Base-by-base conservation (phyloP, 1,140 invertebrate genomes). In the Drosophila kohkoa region DNA sequence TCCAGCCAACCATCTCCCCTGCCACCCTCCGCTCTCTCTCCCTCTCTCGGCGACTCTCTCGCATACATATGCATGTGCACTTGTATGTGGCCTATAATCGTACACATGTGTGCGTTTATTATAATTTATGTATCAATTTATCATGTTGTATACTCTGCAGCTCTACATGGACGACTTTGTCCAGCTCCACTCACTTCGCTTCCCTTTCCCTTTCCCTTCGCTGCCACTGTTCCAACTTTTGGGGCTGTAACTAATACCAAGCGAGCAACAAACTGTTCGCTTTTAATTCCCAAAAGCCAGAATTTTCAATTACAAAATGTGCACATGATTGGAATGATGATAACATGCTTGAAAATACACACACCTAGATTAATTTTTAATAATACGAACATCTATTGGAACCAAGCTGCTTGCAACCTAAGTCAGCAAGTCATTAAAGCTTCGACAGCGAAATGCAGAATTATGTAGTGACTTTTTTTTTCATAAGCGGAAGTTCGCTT, bases 101-200 rank as follows among this genome's bases (percentile, higher is more conserved):
- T 66, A 46, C 64, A 38, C 71, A 75, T 48, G 58, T 86, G 69
- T 71, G 80, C 73, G 80, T 87, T 80, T 83, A 83, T 88, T 83
- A 87, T 88, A 87, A 87, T 87, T 87, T 88, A 87, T 87, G 80
- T 87, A 88, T 81, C 80, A 88, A 87, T 87, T 88, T 83, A 88
- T 87, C 83, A 87, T 88, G 73, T 60, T 75, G 49, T 69, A 13
- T 41, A 59, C 65, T 55, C 20, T 32, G 55, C 38, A 62, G n/a
- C 52, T 66, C 52, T 66, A 54, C 54, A 67, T 57, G 54, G 30
- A 28, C 49, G 49, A 58, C 57, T 54, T 28, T 68, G 59, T 45
- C n/a, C 43, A 66, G 45, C 38, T 5, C 25, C 20, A 25, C 20
- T 25, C 20, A 25, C 20, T 25, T 35, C 16, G 5, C 55, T 25